These are phyloP conservation scores for Buceros bicornis DNA, from an alignment of 2,797 vertebrate genomes.

Conservation along the genomic window DNA sequence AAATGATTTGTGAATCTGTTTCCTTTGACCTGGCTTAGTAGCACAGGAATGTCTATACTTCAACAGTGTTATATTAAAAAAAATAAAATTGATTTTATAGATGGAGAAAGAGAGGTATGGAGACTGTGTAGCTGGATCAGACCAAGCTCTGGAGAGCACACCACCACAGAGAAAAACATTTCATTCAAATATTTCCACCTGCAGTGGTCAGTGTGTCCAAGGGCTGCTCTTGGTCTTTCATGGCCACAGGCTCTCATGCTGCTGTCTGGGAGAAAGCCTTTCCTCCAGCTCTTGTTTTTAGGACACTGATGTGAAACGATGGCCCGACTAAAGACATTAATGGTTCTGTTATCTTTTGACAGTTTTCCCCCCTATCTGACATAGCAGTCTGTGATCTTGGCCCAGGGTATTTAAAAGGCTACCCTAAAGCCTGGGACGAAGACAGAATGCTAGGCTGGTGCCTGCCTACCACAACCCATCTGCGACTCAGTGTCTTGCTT, in stretches of 20 bases:
- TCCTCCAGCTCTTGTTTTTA: background rate
- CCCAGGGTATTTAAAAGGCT: background rate
- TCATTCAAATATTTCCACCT: background rate
- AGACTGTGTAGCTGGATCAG: background rate
- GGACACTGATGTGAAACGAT: background rate
- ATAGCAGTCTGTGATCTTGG: background rate
- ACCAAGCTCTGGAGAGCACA: background rate
- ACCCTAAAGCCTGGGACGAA: background rate
- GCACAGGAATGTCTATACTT: background rate
- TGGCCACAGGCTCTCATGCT: rapidly evolving
- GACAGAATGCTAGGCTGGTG: background rate
- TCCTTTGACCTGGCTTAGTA: background rate
- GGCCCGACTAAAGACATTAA: background rate
- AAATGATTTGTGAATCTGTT: background rate
- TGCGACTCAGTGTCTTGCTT: background rate
- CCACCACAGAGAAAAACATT: background rate
- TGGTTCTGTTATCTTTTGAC: background rate
- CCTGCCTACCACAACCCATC: background rate
- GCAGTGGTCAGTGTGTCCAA: background rate
- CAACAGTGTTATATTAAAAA: background rate
- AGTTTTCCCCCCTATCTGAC: background rate
- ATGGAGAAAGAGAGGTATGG: background rate
- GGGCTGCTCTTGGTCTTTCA: rapidly evolving
- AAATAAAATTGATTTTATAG: background rate
- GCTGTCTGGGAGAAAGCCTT: background rate